These are phyloP conservation scores for Apaloderma vittatum DNA, from an alignment of 2,113 vertebrate species.

Conservation along the genomic window DNA sequence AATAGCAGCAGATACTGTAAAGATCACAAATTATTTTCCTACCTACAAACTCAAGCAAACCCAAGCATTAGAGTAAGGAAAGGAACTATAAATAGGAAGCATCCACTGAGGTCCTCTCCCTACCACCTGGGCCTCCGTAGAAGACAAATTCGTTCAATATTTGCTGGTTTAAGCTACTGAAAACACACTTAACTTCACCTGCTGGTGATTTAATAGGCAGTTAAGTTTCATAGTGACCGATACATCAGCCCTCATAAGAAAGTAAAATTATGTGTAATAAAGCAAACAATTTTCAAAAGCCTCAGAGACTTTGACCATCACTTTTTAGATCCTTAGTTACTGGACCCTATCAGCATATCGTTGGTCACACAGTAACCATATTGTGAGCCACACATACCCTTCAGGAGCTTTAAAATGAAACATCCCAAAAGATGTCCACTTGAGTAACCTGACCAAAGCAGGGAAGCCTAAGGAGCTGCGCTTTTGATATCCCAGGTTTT, in stretches of 20 bases:
- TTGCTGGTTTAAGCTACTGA: neutral
- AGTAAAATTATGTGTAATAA: neutral
- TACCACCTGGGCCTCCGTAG: neutral
- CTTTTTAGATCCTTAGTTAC: neutral
- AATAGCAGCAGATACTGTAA: neutral
- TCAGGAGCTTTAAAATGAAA: neutral
- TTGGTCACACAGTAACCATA: neutral
- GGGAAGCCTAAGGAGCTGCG: neutral
- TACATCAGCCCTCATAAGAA: neutral
- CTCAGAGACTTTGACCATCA: neutral
- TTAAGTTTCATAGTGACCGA: neutral
- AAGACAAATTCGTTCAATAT: conserved; percentile 2
- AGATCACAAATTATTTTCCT: neutral
- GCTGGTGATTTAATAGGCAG: conserved; percentile 19
- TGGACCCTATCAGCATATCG: neutral
- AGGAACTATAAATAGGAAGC: neutral
- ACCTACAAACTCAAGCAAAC: neutral
- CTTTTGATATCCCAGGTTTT: neutral
- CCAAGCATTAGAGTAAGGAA: neutral
- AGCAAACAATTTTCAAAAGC: neutral
- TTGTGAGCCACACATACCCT: neutral
- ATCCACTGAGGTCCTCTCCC: neutral
- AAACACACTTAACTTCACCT: neutral
- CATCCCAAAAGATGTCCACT: neutral
- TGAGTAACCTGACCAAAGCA: neutral